Evolutionary conservation across 2,113 vertebrate species (phyloP).

Genomic region (Grammomys surdaster): DNA sequence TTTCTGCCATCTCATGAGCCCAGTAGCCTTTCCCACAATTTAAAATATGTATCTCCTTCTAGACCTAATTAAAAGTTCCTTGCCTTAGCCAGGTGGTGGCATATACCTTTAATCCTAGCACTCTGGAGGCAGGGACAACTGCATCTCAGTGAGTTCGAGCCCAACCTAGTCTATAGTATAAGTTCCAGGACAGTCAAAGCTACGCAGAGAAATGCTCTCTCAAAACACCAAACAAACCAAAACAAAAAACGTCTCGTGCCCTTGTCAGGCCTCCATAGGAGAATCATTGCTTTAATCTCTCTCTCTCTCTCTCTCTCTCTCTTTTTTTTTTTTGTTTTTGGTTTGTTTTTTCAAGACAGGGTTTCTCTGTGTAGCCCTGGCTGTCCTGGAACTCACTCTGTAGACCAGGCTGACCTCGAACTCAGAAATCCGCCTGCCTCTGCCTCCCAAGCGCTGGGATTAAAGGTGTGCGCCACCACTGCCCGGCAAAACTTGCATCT

Average conservation of each 20-base stretch:
- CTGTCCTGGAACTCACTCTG: too few species aligned
- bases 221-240: background rate
- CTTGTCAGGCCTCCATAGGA: constrained; percentile 28
- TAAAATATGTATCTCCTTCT: constrained; percentile 49
- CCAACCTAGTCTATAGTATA: too few species aligned
- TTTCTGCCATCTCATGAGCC: constrained; percentile 18
- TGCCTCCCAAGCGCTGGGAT: too few species aligned
- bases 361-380: too few species aligned
- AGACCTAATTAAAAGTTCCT: constrained; percentile 53
- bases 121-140: background rate
- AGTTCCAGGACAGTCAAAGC: background rate
- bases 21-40: constrained; percentile 42
- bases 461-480: too few species aligned
- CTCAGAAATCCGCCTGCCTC: too few species aligned
- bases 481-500: too few species aligned
- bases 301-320: too few species aligned
- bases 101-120: background rate
- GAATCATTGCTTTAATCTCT: constrained; percentile 26
- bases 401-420: too few species aligned
- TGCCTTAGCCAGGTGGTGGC: background rate
- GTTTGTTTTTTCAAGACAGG: background rate
- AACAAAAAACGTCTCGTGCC: constrained; percentile 23
- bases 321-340: too few species aligned
- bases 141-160: background rate
- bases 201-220: background rate